phyloP scores from a whole-genome alignment of 2,888 invertebrate species.

The Alloscopus bannaensis region DNA sequence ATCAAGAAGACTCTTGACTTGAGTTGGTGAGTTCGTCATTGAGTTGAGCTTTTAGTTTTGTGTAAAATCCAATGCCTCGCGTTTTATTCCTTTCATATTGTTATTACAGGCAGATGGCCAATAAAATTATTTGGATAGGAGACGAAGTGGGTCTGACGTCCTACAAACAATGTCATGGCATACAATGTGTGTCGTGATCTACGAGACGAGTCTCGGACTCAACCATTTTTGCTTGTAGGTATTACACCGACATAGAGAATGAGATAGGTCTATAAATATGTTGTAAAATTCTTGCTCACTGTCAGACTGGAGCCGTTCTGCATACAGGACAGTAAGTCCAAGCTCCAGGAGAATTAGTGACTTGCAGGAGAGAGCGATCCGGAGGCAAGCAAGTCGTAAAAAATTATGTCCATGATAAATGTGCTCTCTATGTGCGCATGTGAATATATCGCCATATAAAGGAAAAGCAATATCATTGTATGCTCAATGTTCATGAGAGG shows the following conservation, averaged over 20 bases:
- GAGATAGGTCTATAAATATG: too few relatives aligned
- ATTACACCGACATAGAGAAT: too few relatives aligned
- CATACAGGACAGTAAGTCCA: background rate
- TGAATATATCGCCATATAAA: conserved; percentile 17
- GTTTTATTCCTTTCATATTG: conserved; percentile 38
- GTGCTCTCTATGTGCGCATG: conserved; percentile 27
- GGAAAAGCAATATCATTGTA: background rate
- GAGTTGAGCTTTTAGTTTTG: conserved; percentile 38
- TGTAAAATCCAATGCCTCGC: conserved; percentile 34
- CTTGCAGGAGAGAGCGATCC: conserved; percentile 42
- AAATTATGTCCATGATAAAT: conserved; percentile 63
- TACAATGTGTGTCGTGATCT: too few relatives aligned
- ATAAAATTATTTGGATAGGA: conserved; percentile 59
- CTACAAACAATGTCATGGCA: too few relatives aligned
- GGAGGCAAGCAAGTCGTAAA: conserved; percentile 61
- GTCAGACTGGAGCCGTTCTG: too few relatives aligned
- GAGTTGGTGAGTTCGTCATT: conserved; percentile 41
- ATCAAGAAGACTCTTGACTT: too few relatives aligned
- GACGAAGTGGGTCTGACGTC: too few relatives aligned
- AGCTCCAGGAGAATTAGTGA: conserved; percentile 39
- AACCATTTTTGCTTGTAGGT: too few relatives aligned
- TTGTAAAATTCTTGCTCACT: too few relatives aligned
- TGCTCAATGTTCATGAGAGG: background rate
- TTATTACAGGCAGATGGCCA: conserved; percentile 55
- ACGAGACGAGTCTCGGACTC: too few relatives aligned